These are phyloP conservation scores for Perognathus longimembris DNA, from an alignment of 2,113 vertebrate genomes.

Conservation along the genomic window DNA sequence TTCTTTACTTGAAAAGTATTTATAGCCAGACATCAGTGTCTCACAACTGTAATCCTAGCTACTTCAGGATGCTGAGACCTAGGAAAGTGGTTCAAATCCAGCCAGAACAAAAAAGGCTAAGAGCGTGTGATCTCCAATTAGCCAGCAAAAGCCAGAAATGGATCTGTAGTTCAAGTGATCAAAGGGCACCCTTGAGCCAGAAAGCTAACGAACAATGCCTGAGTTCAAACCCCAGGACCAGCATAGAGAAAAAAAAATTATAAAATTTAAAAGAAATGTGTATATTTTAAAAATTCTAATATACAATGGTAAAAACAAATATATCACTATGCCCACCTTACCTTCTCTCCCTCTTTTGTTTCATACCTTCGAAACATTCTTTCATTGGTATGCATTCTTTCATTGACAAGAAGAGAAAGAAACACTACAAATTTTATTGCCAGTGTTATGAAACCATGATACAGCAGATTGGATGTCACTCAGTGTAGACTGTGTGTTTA, in stretches of 20 bases:
- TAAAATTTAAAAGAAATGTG: conserved; percentile 5
- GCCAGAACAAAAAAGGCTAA: no score
- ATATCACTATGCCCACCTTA: background rate
- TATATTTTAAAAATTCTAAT: background rate
- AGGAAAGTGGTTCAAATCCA: no score
- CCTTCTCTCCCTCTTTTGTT: background rate
- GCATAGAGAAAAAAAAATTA: background rate
- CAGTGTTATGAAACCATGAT: background rate
- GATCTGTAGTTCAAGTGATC: no score
- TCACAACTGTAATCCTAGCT: no score
- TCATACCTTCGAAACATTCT: background rate
- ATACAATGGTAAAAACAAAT: background rate
- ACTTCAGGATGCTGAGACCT: no score
- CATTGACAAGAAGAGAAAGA: background rate
- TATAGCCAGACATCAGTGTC: no score
- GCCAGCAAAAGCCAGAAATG: no score
- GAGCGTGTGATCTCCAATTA: no score
- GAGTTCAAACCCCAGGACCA: no score
- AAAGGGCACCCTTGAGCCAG: no score
- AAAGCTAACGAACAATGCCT: no score
- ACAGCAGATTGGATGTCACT: background rate
- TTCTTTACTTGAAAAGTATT: conserved; percentile 42
- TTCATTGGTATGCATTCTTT: background rate
- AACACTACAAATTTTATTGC: background rate
- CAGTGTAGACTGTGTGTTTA: background rate